A percentile compares a stretch with the other conserved stretches of the same genome.
These are phyloP conservation scores for Porites cylindrica DNA, from an alignment of 92 coral and sea anemone genomes.

Conservation along the genomic window DNA sequence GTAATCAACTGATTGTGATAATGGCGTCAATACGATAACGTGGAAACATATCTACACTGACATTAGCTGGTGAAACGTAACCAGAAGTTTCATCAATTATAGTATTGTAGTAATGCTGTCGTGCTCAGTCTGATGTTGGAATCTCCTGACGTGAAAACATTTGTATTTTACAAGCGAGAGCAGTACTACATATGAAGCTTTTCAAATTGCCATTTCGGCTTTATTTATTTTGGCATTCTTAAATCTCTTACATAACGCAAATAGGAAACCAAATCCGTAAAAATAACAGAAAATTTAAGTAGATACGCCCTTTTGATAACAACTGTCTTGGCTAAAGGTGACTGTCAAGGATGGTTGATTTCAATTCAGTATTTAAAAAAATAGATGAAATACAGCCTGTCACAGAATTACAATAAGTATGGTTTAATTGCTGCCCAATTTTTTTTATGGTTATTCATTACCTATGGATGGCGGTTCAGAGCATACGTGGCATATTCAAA, in stretches of 20 bases:
- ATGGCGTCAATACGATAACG: too few species aligned
- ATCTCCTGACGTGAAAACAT: neutral
- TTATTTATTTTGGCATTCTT: neutral
- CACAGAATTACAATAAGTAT: neutral
- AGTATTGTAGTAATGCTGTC: neutral
- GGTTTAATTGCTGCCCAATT: neutral
- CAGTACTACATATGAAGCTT: too few species aligned
- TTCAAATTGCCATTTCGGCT: neutral
- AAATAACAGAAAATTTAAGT: too few species aligned
- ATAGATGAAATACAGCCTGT: slow-evolving; percentile 2
- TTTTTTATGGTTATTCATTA: slow-evolving; percentile 11
- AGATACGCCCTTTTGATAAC: neutral
- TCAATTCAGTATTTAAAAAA: neutral
- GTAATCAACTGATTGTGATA: too few species aligned
- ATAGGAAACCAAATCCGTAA: too few species aligned
- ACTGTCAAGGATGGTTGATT: neutral
- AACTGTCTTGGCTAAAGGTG: neutral
- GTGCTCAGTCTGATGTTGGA: neutral
- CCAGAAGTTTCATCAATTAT: too few species aligned
- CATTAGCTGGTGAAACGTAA: too few species aligned
- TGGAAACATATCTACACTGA: too few species aligned
- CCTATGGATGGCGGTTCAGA: neutral
- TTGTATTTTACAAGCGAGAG: too few species aligned
- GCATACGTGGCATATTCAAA: neutral
- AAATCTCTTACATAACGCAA: too few species aligned